Base-by-base conservation (phyloP, 2,797 vertebrate species). In the Toxotes lorentzi region DNA sequence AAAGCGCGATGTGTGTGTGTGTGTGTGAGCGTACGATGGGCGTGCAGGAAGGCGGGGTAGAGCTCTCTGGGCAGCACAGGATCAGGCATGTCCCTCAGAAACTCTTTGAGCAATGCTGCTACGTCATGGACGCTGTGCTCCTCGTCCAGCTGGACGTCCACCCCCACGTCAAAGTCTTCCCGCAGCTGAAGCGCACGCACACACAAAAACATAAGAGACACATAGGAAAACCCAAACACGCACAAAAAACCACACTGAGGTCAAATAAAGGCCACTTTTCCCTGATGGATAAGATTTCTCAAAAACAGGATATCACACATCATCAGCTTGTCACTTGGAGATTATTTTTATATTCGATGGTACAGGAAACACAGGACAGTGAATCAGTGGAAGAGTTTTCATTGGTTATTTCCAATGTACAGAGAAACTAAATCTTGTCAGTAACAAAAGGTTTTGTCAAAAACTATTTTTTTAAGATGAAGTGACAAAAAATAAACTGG, bases 71-170 rank as follows among this genome's bases (percentile, higher is more conserved):
- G 95, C 54, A 99, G 93, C 91, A 99, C 88, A 1, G 97, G 94
- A 23, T 99, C 96, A 0, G 96, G 96, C 89, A 99, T 96, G 82
- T 97, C 96, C 83, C 94, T 89, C 47, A 99, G 94, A 57, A 99
- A 99, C 91, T 97, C 97, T 70, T 97, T 99, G 57, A 99, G 96
- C 77, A 99, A 92, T 0, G 96, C 96, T 0, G 97, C 97, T 83
- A 99, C 97, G 0, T 99, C 97, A 0, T 99, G 96, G 17, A 98
- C 96, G 1, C 96, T 97, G 48, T 96, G 96, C 64, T 94, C 95
- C 32, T 98, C 96, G 7, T 97, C 96, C 91, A 99, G 85, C 70
- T 95, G 90, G 12, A 97, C 87, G 47, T 98, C 97, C 70, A 95
- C 82, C 1, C 97, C 96, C 54, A 71, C 78, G 85, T 99, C 96